These are phyloP conservation scores for Pangasius larnaudii DNA, from an alignment of 2,797 vertebrate species.

Conservation along the genomic window DNA sequence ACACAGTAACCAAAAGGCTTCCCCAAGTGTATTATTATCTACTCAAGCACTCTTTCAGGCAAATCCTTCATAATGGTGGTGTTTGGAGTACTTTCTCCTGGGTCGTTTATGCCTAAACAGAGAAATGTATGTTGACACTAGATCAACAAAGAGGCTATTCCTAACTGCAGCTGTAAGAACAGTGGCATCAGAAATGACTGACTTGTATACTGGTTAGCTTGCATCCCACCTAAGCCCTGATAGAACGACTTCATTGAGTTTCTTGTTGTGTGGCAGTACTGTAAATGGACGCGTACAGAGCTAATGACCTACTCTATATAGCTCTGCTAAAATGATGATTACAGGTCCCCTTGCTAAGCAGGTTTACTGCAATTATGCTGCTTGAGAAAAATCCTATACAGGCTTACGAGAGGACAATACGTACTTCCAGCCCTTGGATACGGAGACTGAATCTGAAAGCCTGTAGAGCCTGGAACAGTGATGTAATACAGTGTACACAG, in stretches of 20 bases:
- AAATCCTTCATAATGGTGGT: not conserved
- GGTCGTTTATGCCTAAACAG: not conserved
- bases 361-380: constrained; percentile 49
- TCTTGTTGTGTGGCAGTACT: constrained; percentile 54
- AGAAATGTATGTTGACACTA: not conserved
- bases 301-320: constrained; percentile 50
- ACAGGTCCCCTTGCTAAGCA: constrained; percentile 54
- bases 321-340: constrained; percentile 55
- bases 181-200: not conserved
- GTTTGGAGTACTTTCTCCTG: constrained; percentile 4
- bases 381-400: constrained; percentile 44
- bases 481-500: constrained; percentile 39
- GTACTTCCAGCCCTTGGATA: constrained; percentile 36
- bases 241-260: constrained; percentile 43
- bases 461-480: constrained; percentile 13
- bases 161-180: constrained; percentile 9
- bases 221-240: constrained; percentile 13
- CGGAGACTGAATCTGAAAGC: constrained; percentile 37
- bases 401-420: constrained; percentile 33
- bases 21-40: constrained; percentile 39
- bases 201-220: constrained; percentile 6
- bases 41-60: constrained; percentile 30
- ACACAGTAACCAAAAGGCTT: constrained; percentile 43
- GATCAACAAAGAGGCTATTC: not conserved
- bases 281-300: constrained; percentile 56